Conservation (phyloP, 2,797 vertebrate genomes). For the Otolemur crassicaudatus region DNA sequence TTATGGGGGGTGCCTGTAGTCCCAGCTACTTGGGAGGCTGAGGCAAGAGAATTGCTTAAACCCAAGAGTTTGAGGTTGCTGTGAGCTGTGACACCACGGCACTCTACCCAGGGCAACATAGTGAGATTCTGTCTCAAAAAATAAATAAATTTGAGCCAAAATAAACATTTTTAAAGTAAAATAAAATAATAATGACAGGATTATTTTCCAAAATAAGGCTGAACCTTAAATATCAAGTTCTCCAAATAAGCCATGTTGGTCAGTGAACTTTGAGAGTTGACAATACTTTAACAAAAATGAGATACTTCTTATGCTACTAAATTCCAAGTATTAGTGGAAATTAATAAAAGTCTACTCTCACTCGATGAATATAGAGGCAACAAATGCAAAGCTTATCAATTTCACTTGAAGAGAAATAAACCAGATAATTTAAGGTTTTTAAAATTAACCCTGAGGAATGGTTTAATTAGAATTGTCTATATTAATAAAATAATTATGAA, state of each 20-base stretch:
- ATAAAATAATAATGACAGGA: neutral
- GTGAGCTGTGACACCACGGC: no score
- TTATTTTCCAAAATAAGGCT: slow-evolving; percentile 1
- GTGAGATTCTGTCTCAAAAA: no score
- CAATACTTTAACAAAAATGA: slow-evolving; percentile 29
- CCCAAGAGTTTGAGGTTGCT: no score
- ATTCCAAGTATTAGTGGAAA: neutral
- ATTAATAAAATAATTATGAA: slow-evolving; percentile 21
- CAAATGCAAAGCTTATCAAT: slow-evolving; percentile 21
- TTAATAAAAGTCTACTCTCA: slow-evolving; percentile 1
- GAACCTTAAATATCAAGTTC: neutral
- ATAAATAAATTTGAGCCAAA: no score
- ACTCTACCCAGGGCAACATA: no score
- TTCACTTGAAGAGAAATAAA: neutral
- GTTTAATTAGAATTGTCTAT: neutral
- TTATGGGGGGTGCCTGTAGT: no score
- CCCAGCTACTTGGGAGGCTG: no score
- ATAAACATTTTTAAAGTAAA: no score
- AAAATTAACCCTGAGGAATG: neutral
- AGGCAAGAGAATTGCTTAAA: no score
- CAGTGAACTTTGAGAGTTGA: neutral
- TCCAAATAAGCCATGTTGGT: neutral
- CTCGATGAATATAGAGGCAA: neutral
- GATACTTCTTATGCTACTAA: neutral
- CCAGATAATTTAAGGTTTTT: neutral